phyloP scores from a whole-genome alignment of 2,888 invertebrate genomes.

The Epinotia demarniana region DNA sequence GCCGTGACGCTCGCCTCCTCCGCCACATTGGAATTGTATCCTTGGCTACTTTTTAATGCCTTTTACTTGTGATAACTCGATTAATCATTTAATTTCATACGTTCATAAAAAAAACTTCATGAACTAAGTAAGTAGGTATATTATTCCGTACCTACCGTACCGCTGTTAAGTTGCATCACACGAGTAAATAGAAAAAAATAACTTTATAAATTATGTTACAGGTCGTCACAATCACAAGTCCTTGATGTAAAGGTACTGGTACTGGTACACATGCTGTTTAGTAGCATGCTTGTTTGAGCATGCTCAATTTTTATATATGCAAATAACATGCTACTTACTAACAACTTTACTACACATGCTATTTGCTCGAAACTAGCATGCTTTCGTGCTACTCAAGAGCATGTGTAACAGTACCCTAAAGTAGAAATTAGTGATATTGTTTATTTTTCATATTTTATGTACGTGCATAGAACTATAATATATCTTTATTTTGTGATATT shows the following conservation, averaged over 20 bases:
- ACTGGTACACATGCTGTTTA: too few species aligned
- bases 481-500: constrained; percentile 41
- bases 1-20: background rate
- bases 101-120: background rate
- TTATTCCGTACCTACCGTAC: background rate
- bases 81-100: background rate
- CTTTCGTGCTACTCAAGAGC: too few species aligned
- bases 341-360: too few species aligned
- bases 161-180: constrained; percentile 5
- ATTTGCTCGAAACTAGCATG: too few species aligned
- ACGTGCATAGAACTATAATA: constrained; percentile 36
- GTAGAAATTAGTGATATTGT: constrained; percentile 2
- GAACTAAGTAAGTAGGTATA: background rate
- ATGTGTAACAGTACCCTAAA: too few species aligned
- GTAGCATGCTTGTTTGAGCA: too few species aligned
- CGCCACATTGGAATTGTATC: background rate
- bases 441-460: constrained; percentile 40
- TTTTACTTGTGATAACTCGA: constrained; percentile 19
- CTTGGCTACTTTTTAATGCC: background rate
- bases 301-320: too few species aligned
- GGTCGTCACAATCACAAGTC: background rate
- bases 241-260: too few species aligned
- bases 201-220: too few species aligned
- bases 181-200: background rate
- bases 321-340: too few species aligned